Base-by-base conservation (phyloP, 2,113 vertebrate species). In the Cochlearius cochlearius region DNA sequence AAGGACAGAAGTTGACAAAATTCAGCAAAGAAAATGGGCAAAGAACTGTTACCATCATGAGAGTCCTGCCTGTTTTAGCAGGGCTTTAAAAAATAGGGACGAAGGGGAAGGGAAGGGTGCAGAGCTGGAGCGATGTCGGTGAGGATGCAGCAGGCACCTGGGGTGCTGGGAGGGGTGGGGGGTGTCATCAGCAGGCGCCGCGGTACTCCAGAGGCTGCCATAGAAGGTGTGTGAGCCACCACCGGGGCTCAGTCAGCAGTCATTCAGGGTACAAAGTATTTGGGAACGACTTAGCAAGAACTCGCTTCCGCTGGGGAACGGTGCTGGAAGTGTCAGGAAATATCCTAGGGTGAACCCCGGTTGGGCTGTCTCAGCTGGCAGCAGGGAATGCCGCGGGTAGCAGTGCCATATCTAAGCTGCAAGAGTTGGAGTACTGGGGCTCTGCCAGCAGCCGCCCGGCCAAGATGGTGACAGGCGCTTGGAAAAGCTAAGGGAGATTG, bases 281-380 rank as follows among this genome's bases (percentile, higher is more conserved):
- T 25, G 52, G 43, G 43, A 59, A 49, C 4, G 2, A 79, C 74
- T 59, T 34, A 20, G 43, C 36, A 71, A 43, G 41, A 72, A 5
- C 64, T 38, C 0, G 0, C 38, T n/a, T 22, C 52, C 26, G 12
- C 36, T 52, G 43, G 36, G 22, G 5, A 58, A 43, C 0, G 1
- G 25, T n/a, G 55, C 13, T 76, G 53, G 62, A 69, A 49, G 26
- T 3, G 7, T 58, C 12, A 13, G 36, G 59, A 58, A 23, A 21
- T 43, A 34, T 12, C 50, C 64, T 15, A 14, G 58, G n/a, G 64
- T 43, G 73, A 63, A 72, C 15, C 17, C 1, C 2, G 10, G 36
- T 63, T 26, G 32, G 20, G 38, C 18, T 22, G 49, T 10, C 72
- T 63, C 50, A 78, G 36, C 36, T 38, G 50, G 41, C 32, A 41